Conservation (phyloP, 2,888 invertebrate genomes). For the Nephrotoma guestfalica region DNA sequence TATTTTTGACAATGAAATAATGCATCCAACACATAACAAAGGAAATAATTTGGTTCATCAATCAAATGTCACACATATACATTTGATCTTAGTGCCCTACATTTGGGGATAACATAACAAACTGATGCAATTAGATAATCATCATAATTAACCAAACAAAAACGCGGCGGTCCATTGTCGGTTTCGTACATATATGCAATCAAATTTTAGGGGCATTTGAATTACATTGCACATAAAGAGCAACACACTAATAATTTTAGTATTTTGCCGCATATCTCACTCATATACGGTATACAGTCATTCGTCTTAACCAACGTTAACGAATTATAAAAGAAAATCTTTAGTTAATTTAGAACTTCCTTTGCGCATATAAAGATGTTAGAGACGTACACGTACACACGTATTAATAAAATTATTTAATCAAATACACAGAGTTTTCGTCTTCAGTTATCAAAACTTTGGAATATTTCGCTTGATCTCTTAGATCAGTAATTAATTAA, state of each 20-base stretch:
- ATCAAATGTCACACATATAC: no score
- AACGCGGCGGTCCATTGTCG: background rate
- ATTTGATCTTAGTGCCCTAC: no score
- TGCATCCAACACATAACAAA: no score
- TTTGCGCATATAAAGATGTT: background rate
- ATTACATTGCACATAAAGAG: background rate
- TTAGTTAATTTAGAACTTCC: background rate
- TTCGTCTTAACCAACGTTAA: background rate
- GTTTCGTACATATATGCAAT: background rate
- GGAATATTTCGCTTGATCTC: background rate
- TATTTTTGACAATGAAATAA: no score
- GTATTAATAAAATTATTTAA: background rate
- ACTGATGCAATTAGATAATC: background rate
- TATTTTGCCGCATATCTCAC: background rate
- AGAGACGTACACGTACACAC: background rate
- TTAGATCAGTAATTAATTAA: background rate
- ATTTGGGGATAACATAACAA: no score
- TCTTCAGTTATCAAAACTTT: background rate
- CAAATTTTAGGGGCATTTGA: background rate
- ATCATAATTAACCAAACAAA: background rate
- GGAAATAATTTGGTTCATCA: no score
- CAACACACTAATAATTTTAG: no score
- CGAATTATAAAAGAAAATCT: background rate
- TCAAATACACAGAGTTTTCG: background rate
- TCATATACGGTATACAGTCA: background rate